Conservation (phyloP, 2,113 vertebrate genomes). For the Neogobius melanostomus region DNA sequence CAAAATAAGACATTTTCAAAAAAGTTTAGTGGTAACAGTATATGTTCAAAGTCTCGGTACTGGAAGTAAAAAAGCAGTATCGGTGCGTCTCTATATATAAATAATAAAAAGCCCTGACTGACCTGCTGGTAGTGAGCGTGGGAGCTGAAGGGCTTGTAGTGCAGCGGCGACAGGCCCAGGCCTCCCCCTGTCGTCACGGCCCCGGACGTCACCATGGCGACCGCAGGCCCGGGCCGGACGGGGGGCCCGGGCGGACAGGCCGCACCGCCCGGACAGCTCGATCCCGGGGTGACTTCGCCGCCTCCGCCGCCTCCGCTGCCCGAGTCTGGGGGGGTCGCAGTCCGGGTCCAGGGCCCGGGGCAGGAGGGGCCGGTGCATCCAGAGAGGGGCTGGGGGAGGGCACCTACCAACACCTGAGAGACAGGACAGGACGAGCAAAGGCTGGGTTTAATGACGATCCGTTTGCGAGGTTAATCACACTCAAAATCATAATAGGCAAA, state of each 20-base stretch:
- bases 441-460: not conserved
- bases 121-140: slow-evolving; percentile 92
- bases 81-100: no score
- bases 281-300: slow-evolving; percentile 19
- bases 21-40: no score
- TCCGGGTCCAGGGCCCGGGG: slow-evolving; percentile 74
- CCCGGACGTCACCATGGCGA: slow-evolving; percentile 93
- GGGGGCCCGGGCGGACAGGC: slow-evolving; percentile 20
- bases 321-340: slow-evolving; percentile 55
- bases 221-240: slow-evolving; percentile 42
- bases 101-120: slow-evolving; percentile 4
- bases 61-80: no score
- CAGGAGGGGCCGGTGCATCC: slow-evolving; percentile 73
- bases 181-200: slow-evolving; percentile 78
- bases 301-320: slow-evolving; percentile 4
- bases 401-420: slow-evolving; percentile 56
- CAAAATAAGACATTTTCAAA: no score
- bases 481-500: no score
- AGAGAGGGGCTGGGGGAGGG: slow-evolving; percentile 73
- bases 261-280: slow-evolving; percentile 13
- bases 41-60: no score
- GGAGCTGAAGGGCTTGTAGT: slow-evolving; percentile 96
- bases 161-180: slow-evolving; percentile 77
- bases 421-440: not conserved
- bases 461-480: no score